Percentiles rank a stretch among this genome's conserved stretches.
These are phyloP conservation scores for Odiellus spinosus DNA, from an alignment of 2,888 invertebrate genomes.

Conservation along the genomic window DNA sequence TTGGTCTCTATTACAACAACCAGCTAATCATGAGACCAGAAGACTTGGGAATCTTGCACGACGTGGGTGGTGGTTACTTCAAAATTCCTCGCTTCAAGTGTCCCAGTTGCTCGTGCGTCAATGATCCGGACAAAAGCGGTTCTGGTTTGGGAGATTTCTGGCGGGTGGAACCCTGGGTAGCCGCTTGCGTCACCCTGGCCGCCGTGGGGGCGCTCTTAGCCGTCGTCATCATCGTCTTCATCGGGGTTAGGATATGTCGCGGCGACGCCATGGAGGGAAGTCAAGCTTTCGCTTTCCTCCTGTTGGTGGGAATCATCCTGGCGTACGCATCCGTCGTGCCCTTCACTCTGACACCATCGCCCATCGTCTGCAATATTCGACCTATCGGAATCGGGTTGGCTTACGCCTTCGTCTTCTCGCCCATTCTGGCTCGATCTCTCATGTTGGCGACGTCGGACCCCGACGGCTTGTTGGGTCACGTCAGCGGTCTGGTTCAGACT, in stretches of 20 bases:
- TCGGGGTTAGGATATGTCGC: slow-evolving; percentile 45
- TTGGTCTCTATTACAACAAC: slow-evolving; percentile 6
- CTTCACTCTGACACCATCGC: slow-evolving; percentile 26
- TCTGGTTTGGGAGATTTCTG: slow-evolving; percentile 7
- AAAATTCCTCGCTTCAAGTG: slow-evolving; percentile 14
- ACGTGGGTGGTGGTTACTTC: slow-evolving; percentile 12
- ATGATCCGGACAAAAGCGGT: slow-evolving; percentile 2
- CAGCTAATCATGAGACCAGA: slow-evolving; percentile 8
- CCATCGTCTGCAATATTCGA: slow-evolving; percentile 38
- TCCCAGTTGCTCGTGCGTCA: slow-evolving; percentile 6
- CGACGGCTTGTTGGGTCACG: slow-evolving; percentile 49
- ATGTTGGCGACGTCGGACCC: slow-evolving; percentile 49
- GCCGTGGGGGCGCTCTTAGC: slow-evolving; percentile 47
- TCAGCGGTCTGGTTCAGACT: slow-evolving; percentile 50
- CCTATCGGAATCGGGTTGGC: slow-evolving; percentile 42
- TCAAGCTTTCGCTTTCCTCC: slow-evolving; percentile 37
- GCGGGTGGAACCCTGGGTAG: slow-evolving; percentile 38
- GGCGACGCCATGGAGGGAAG: slow-evolving; percentile 51
- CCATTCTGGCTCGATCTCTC: slow-evolving; percentile 45
- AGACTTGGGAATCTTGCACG: slow-evolving; percentile 9
- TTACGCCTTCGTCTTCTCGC: slow-evolving; percentile 45
- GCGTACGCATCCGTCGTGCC: slow-evolving; percentile 32
- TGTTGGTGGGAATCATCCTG: slow-evolving; percentile 33
- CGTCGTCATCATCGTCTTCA: slow-evolving; percentile 46
- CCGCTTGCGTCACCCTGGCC: slow-evolving; percentile 47